Conservation (phyloP, 2,797 vertebrate genomes). For the Propithecus perrieri region DNA sequence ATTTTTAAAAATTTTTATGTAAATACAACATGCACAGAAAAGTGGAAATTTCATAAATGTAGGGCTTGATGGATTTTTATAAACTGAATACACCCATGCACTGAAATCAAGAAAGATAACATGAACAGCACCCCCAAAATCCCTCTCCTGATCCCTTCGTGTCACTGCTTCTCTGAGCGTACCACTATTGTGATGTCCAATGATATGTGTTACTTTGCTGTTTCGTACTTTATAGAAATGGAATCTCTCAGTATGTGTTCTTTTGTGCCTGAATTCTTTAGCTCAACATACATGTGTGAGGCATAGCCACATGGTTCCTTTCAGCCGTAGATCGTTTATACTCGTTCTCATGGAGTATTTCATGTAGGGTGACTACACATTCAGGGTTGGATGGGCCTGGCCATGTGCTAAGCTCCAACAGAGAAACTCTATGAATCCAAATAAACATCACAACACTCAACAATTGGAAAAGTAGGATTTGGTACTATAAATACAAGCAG, state of each 20-base stretch:
- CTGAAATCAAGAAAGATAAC: neutral
- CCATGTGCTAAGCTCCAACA: neutral
- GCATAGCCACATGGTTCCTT: neutral
- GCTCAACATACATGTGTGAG: neutral
- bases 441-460: neutral
- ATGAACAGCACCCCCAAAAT: rapidly evolving
- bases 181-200: neutral
- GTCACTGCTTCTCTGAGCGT: neutral
- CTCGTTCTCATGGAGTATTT: neutral
- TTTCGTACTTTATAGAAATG: neutral
- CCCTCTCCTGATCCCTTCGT: neutral
- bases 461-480: neutral
- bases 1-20: neutral
- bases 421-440: neutral
- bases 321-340: neutral
- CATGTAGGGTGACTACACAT: neutral
- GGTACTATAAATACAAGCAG: neutral
- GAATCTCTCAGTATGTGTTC: neutral
- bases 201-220: neutral
- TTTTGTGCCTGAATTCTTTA: neutral
- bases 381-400: neutral
- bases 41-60: neutral
- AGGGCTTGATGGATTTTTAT: neutral
- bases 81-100: neutral
- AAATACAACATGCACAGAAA: neutral